Base-by-base conservation (phyloP, 2,888 invertebrate species). In the Cataglyphis albicans region DNA sequence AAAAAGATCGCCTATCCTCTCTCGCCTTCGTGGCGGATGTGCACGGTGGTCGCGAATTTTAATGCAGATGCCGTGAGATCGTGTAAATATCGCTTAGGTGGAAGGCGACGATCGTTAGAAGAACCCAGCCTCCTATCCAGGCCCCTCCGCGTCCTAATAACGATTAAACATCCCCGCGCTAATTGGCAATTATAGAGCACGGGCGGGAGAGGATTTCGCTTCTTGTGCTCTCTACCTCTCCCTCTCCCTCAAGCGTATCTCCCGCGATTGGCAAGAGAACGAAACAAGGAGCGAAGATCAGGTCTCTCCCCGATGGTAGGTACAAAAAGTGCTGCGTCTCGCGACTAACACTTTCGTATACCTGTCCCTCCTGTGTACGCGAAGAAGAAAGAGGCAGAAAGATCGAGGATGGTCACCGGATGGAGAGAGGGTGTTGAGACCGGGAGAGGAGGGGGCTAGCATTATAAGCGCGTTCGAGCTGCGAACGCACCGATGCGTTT, bases 81-180 rank as follows among this genome's bases (percentile, higher is more conserved):
- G 87, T 90, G 90, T 91, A 92, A 91, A 91, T 90, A 89, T 90
- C 85, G 88, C 63, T 86, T 82, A 44, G 83, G 80, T 85, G 86
- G 86, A 81, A 84, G 59, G n/a, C 44, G 75, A 78, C 63, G 67
- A 80, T 68, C 18, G 61, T 74, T 81, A 44, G 80, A 74, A 70
- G 68, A 72, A 81, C 52, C 83, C 84, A 65, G 72, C 63, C 75
- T 87, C 88, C 85, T 35, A 83, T 67, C 67, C 29, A 85, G 89
- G 48, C 3, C 91, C 86, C 86, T 87, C 91, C 92, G 91, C 91
- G 88, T 78, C 86, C 91, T 88, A 94, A 93, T 92, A 92, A 92
- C 94, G 94, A 94, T 94, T 94, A 94, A 94, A 94, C 94, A 94
- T 93, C 93, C 90, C 81, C 90, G 85, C 89, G 93, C 94, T 94